Evolutionary conservation across 2,113 vertebrate species (phyloP).

Genomic region (Indicator maculatus): DNA sequence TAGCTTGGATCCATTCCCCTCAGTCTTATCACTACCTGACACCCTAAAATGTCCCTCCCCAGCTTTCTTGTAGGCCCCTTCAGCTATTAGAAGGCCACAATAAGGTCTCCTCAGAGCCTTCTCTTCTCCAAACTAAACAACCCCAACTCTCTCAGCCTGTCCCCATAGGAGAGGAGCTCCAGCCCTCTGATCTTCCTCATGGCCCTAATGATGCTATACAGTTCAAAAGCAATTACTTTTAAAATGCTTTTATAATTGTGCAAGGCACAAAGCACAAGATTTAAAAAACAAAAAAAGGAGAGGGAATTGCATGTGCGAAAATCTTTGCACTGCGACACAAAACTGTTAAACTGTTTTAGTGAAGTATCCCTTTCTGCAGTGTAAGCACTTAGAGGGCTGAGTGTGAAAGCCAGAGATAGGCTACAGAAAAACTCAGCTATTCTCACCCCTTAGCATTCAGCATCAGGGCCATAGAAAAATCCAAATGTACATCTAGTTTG

Average conservation of each 20-base stretch:
- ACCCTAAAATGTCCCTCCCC: too few species aligned
- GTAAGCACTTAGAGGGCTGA: background rate
- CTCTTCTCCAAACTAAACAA: too few species aligned
- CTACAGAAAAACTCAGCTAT: background rate
- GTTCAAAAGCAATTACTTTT: background rate
- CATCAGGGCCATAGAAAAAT: background rate
- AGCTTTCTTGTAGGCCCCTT: too few species aligned
- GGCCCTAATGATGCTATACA: background rate
- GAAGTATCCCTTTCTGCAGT: background rate
- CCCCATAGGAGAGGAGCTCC: too few species aligned
- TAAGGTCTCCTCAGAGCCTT: too few species aligned
- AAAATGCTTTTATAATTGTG: accelerated
- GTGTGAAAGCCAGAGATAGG: background rate
- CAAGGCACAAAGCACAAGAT: accelerated
- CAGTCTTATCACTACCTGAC: too few species aligned
- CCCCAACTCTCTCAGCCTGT: too few species aligned
- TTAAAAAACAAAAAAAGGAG: background rate
- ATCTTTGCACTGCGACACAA: accelerated
- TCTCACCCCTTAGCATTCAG: accelerated
- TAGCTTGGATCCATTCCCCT: too few species aligned
- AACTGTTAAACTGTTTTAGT: background rate
- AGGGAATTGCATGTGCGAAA: too few species aligned
- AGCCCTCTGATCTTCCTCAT: too few species aligned
- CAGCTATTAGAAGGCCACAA: too few species aligned
- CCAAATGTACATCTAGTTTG: background rate